Conservation (phyloP, 92 coral and sea anemone species). For the Anthopleura xanthogrammica region DNA sequence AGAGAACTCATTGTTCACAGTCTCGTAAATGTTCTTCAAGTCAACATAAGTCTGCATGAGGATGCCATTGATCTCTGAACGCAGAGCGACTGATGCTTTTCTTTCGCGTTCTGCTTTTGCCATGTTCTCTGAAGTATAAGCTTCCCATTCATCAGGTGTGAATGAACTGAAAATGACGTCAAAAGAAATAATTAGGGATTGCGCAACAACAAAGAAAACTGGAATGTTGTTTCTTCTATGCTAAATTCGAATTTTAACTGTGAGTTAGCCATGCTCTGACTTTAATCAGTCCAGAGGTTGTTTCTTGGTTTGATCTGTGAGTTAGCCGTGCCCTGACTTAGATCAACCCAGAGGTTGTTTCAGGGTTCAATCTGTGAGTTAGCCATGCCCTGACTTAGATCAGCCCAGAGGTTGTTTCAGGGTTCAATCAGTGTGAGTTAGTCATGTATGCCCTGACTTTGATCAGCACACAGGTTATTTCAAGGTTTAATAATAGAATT, state of each 20-base stretch:
- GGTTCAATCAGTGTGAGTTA: no score
- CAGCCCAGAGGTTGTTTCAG: no score
- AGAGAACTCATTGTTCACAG: conserved; percentile 89
- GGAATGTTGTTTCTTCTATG: no score
- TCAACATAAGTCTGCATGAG: conserved; percentile 96
- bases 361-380: no score
- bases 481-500: background rate
- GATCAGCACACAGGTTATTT: background rate
- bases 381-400: no score
- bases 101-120: conserved; percentile 96
- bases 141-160: conserved; percentile 97
- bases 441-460: no score
- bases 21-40: conserved; percentile 88
- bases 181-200: background rate
- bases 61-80: conserved; percentile 94
- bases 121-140: conserved; percentile 87
- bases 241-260: no score
- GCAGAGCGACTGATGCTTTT: conserved; percentile 91
- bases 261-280: no score
- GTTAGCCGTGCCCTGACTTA: no score
- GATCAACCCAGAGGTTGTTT: no score
- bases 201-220: background rate
- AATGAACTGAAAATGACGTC: conserved; percentile 68
- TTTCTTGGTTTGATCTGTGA: no score
- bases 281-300: no score